These are phyloP conservation scores for Dicrurus megarhynchus DNA, from an alignment of 2,113 vertebrate genomes.

Conservation along the genomic window DNA sequence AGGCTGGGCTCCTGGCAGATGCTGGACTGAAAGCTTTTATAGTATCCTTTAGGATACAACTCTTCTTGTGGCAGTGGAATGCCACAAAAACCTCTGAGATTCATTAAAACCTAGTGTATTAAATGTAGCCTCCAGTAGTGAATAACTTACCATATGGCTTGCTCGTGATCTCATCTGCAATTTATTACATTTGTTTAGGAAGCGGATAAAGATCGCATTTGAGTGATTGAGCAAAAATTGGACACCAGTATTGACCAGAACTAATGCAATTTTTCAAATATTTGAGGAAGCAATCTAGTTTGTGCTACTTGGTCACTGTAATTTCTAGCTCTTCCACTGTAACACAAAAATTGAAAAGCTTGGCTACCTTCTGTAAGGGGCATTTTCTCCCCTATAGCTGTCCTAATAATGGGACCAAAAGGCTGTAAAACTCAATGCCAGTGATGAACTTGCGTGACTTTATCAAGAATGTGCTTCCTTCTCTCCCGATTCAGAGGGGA, in stretches of 20 bases:
- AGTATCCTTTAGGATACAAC: neutral
- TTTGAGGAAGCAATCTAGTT: neutral
- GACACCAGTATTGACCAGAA: neutral
- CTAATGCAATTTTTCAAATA: neutral
- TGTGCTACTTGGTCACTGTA: neutral
- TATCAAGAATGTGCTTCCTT: constrained; percentile 32
- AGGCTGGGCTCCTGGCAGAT: neutral
- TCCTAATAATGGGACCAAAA: neutral
- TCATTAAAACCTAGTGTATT: neutral
- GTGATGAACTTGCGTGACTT: neutral
- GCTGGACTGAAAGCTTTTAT: neutral
- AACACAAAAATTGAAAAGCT: neutral
- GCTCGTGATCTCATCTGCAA: neutral
- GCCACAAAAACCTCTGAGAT: neutral
- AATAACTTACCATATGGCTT: neutral
- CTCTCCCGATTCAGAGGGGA: neutral
- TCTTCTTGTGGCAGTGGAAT: neutral
- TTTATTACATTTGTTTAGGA: neutral
- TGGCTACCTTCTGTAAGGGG: neutral
- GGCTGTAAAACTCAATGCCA: neutral
- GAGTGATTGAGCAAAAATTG: neutral
- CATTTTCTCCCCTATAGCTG: neutral
- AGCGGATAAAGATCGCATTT: neutral
- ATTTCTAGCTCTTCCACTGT: neutral
- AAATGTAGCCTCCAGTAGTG: neutral